Conservation (phyloP, 1,140 invertebrate species). For the Ostrea edulis region DNA sequence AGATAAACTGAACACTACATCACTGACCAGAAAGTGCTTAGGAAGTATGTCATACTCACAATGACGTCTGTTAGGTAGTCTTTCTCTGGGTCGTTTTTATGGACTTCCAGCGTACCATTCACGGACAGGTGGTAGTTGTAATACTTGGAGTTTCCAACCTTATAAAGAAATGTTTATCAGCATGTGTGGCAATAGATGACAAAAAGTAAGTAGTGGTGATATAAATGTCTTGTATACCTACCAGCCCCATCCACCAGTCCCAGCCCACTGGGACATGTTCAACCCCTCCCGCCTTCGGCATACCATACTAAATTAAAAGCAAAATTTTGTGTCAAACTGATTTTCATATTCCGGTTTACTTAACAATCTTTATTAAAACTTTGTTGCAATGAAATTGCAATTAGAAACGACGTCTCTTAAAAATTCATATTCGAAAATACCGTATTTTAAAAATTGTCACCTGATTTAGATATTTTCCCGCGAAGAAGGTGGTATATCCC, state of each 20-base stretch:
- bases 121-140: conserved; percentile 93
- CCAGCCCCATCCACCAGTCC: conserved; percentile 80
- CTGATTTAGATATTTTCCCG: conserved; percentile 77
- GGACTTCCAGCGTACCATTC: conserved; percentile 85
- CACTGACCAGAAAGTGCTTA: too few species aligned
- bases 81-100: conserved; percentile 81
- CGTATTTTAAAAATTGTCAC: conserved; percentile 52
- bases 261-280: conserved; percentile 88
- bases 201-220: too few species aligned
- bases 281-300: conserved; percentile 79
- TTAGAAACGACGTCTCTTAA: too few species aligned
- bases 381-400: too few species aligned
- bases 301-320: conserved; percentile 70
- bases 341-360: background rate
- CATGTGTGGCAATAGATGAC: background rate
- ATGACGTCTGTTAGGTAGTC: conserved; percentile 93
- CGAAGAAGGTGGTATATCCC: conserved; percentile 77
- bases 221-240: conserved; percentile 62
- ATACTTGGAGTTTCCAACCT: conserved; percentile 85
- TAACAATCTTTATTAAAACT: too few species aligned
- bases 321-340: background rate
- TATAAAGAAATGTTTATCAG: too few species aligned
- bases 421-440: too few species aligned
- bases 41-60: conserved; percentile 85
- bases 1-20: too few species aligned